These are phyloP conservation scores for Hyperopisus bebe DNA, from an alignment of 2,113 vertebrate genomes.

Conservation along the genomic window DNA sequence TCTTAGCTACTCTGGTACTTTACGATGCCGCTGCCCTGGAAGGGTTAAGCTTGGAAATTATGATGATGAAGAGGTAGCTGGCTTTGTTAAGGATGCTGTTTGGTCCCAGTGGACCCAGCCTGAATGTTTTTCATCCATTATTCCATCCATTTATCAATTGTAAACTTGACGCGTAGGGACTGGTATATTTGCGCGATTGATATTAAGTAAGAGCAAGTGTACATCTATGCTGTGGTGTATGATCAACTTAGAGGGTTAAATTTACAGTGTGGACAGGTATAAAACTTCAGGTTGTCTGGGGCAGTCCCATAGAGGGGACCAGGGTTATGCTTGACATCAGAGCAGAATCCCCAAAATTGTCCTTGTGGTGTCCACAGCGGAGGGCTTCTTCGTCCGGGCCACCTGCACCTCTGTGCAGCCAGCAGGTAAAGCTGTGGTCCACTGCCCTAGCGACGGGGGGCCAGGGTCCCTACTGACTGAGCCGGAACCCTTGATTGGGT, in stretches of 20 bases:
- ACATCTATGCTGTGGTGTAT: not conserved
- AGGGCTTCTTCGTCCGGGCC: not conserved
- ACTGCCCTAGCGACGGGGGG: not conserved
- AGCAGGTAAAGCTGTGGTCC: not conserved
- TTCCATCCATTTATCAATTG: not conserved
- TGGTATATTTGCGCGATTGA: not conserved
- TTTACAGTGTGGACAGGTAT: not conserved
- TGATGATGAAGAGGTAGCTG: not conserved
- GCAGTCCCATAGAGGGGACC: not conserved
- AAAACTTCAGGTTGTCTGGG: not conserved
- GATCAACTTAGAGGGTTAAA: not conserved
- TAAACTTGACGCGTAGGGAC: not conserved
- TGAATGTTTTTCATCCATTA: not conserved
- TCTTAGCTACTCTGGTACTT: conserved; percentile 9
- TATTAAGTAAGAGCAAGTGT: not conserved
- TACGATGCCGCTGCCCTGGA: not conserved
- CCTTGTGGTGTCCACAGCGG: not conserved
- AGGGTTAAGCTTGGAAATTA: not conserved
- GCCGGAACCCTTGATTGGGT: conserved; percentile 4
- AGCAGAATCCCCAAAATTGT: not conserved
- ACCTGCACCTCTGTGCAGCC: not conserved
- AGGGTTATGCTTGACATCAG: not conserved
- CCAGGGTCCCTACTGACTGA: not conserved
- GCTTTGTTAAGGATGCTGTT: conserved; percentile 4
- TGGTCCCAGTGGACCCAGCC: not conserved